A percentile compares a stretch with the other conserved stretches of the same genome.
phyloP scores from a whole-genome alignment of 1,140 invertebrate species.

The Panonychus citri region DNA sequence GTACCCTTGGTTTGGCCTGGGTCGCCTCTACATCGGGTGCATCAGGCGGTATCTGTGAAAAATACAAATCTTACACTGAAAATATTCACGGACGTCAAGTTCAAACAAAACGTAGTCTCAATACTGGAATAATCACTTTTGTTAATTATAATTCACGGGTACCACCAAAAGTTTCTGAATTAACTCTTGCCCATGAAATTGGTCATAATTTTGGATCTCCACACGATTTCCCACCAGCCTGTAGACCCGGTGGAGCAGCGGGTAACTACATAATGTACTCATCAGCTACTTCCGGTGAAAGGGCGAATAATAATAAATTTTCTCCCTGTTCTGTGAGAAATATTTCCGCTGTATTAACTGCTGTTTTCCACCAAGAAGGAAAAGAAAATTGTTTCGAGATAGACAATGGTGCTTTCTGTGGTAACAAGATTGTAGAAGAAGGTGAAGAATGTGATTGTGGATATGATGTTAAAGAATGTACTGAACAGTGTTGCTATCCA shows the following conservation, averaged over 20 bases:
- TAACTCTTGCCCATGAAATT: constrained; percentile 95
- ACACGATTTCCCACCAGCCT: constrained; percentile 82
- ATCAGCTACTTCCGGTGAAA: constrained; percentile 74
- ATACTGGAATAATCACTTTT: constrained; percentile 97
- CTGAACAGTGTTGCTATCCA: constrained; percentile 81
- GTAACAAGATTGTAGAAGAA: constrained; percentile 92
- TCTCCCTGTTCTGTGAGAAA: constrained; percentile 77
- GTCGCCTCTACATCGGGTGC: constrained; percentile 85
- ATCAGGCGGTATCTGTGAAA: constrained; percentile 94
- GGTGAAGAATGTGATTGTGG: constrained; percentile 98
- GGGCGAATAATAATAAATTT: constrained; percentile 84
- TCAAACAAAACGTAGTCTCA: constrained; percentile 74
- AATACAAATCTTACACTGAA: constrained; percentile 88
- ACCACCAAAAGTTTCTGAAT: constrained; percentile 82
- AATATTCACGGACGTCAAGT: constrained; percentile 77
- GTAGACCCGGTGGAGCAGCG: constrained; percentile 53
- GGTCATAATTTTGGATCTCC: constrained; percentile 98
- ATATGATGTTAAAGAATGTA: constrained; percentile 76
- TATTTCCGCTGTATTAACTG: constrained; percentile 78
- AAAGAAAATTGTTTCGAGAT: constrained; percentile 88
- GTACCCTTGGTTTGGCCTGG: constrained; percentile 91
- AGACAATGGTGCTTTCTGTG: constrained; percentile 84
- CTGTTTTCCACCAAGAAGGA: constrained; percentile 49
- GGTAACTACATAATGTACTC: constrained; percentile 85
- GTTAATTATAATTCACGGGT: constrained; percentile 95